Base-by-base conservation (phyloP, 2,797 vertebrate genomes). In the Psittacula derbiana region DNA sequence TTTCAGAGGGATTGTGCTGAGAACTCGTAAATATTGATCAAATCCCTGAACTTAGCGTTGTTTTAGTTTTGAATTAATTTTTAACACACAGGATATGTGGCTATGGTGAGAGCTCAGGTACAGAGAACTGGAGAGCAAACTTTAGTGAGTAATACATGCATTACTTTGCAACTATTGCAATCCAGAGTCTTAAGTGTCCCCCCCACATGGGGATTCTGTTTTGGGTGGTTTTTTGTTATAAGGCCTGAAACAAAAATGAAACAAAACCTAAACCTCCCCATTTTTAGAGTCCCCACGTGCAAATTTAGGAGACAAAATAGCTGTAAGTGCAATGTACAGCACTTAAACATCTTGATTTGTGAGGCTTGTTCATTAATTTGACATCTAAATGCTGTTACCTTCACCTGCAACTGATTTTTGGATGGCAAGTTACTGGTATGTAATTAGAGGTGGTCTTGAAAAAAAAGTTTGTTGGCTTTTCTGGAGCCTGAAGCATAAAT, bases 81-180 rank as follows among this genome's bases (percentile, higher is more conserved):
- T 85, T 74, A 4, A 7, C 6, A 1, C 8, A 2, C 40, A 17
- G 17, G 16, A 7, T 38, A 1, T 0, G 0, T 8, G 15, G 10
- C 28, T 4, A 0, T 7, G 11, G 16, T 4, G 58, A 43, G 41
- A 7, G 11, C 7, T 79, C 14, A 31, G 27, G 18, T 52, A 43
- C 49, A 13, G 49, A 52, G 13, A 21, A 6, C 6, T 44, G 38
- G 25, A 49, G 10, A 19, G 17, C 23, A 52, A 66, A 30, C 17
- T 30, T 88, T 72, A 19, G 8, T 11, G 8, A 0, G 2, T 11
- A 12, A 13, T 10, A 11, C 2, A 6, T 1, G 2, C 4, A 0
- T 44, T 52, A 33, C 17, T 78, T 31, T 27, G 15, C 17, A 44
- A 0, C 16, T 1, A 4, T 8, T 27, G 9, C 9, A 23, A 6